Evolutionary conservation across 2,797 vertebrate genomes (phyloP).

Genomic region (Liparis tanakae): DNA sequence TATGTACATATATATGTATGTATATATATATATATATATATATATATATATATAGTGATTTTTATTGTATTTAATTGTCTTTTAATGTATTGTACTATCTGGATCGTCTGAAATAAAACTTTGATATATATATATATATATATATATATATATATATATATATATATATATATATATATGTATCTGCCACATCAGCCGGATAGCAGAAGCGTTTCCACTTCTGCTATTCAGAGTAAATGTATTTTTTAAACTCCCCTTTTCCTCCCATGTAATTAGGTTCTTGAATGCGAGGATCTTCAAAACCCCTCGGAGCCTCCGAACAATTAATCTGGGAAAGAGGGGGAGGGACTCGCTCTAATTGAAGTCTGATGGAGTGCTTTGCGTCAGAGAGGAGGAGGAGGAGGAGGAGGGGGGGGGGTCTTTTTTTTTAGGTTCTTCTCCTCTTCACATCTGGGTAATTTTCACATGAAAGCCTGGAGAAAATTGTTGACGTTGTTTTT

Average conservation of each 20-base stretch:
- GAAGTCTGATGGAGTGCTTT: constrained; percentile 70
- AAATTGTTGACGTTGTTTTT: too few relatives aligned
- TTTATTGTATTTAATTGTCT: too few relatives aligned
- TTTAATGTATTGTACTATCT: too few relatives aligned
- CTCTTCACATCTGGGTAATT: constrained; percentile 64
- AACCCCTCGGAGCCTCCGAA: constrained; percentile 65
- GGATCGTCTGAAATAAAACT: too few relatives aligned
- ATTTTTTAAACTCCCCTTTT: constrained; percentile 52
- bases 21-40: too few relatives aligned
- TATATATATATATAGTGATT: too few relatives aligned
- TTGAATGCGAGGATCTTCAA: constrained; percentile 71
- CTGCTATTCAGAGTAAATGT: constrained; percentile 57
- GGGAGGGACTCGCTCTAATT: constrained; percentile 62
- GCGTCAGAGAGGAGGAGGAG: constrained; percentile 25
- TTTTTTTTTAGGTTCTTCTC: constrained; percentile 56
- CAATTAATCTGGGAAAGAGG: constrained; percentile 68
- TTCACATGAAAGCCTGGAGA: constrained; percentile 5
- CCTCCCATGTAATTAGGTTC: constrained; percentile 75
- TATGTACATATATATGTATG: too few relatives aligned
- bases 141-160: too few relatives aligned
- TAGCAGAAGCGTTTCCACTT: constrained; percentile 66
- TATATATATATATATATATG: constrained; percentile 8
- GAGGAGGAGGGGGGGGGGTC: constrained; percentile 29
- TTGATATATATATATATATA: too few relatives aligned
- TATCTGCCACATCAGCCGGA: constrained; percentile 65